phyloP scores from a whole-genome alignment of 2,888 invertebrate species.

The Alsophila aescularia region DNA sequence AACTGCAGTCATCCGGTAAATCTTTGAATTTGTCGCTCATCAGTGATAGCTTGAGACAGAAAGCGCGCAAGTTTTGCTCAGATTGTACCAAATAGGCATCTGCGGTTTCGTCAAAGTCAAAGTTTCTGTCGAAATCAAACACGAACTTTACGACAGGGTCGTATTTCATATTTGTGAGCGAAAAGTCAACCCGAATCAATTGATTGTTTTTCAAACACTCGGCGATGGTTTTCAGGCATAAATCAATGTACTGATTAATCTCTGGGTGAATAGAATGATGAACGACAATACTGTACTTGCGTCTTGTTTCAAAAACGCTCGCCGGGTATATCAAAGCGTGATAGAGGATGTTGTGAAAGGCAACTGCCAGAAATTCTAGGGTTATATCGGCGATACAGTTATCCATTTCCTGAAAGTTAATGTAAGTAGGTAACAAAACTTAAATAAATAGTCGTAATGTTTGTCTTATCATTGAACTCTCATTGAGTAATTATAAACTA shows the following conservation, averaged over 20 bases:
- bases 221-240: constrained; percentile 77
- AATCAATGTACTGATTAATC: constrained; percentile 85
- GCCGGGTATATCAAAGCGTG: constrained; percentile 86
- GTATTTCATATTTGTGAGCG: constrained; percentile 63
- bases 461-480: no score
- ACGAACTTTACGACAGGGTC: constrained; percentile 61
- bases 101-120: constrained; percentile 56
- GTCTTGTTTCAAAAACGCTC: constrained; percentile 85
- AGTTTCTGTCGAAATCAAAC: constrained; percentile 63
- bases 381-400: constrained; percentile 82
- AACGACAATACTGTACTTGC: constrained; percentile 86
- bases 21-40: constrained; percentile 73
- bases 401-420: constrained; percentile 54
- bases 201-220: constrained; percentile 79
- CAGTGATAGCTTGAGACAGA: constrained; percentile 84
- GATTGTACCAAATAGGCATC: constrained; percentile 86
- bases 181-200: constrained; percentile 80
- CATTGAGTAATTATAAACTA: no score
- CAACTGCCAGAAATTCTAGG: constrained; percentile 87
- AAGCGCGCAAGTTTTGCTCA: constrained; percentile 85
- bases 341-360: constrained; percentile 86
- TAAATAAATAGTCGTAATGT: no score
- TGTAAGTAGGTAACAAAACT: no score
- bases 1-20: constrained; percentile 82
- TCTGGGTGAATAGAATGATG: constrained; percentile 86